phyloP scores from a whole-genome alignment of 2,888 invertebrate genomes.

The Cotesia congregata region DNA sequence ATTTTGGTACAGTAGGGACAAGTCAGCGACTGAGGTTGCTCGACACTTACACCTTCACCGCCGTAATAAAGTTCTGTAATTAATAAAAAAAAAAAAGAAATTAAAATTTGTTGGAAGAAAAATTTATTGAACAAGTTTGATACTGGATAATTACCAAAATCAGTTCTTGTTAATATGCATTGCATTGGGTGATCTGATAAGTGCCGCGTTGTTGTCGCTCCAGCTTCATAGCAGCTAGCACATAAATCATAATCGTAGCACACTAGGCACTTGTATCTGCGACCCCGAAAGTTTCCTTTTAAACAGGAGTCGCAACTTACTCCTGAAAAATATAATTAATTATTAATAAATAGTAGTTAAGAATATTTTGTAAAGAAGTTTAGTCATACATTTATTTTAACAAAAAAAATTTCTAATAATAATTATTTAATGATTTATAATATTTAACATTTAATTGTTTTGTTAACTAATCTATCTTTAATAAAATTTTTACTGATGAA shows the following conservation, averaged over 20 bases:
- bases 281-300: conserved; percentile 96
- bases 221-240: conserved; percentile 94
- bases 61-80: conserved; percentile 92
- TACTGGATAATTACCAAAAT: conserved; percentile 82
- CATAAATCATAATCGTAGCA: conserved; percentile 99
- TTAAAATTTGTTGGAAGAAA: no score
- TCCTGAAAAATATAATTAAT: conserved; percentile 76
- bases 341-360: no score
- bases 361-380: no score
- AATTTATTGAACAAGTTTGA: neutral
- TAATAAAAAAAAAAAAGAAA: neutral
- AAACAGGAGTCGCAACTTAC: conserved; percentile 99
- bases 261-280: conserved; percentile 98
- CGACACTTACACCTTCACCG: conserved; percentile 91
- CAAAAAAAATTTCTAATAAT: no score
- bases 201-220: conserved; percentile 92
- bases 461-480: no score
- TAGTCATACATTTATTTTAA: no score
- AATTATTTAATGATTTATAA: no score
- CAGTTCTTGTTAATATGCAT: conserved; percentile 96
- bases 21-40: conserved; percentile 95
- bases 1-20: conserved; percentile 98
- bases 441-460: no score
- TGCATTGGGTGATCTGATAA: conserved; percentile 98
- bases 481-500: no score